Conservation (phyloP, 2,888 invertebrate genomes). For the Scaptomyza reducta region DNA sequence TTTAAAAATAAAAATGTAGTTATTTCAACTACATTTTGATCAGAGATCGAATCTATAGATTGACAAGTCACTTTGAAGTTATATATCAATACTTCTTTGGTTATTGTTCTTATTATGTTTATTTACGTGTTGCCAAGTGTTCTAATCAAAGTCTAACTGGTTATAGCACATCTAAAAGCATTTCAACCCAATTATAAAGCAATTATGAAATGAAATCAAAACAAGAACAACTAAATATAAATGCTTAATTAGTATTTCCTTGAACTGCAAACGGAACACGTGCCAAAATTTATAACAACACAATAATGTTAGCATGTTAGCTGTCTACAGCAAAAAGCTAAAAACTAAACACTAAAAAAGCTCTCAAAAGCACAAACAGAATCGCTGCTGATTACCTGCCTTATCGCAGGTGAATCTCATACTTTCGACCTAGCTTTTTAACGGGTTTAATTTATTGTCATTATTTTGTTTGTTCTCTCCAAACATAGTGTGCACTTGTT, state of each 20-base stretch:
- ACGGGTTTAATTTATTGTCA: conserved; percentile 33
- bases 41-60: too few species aligned
- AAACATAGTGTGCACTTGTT: not conserved
- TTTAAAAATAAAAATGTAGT: too few species aligned
- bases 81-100: too few species aligned
- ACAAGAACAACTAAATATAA: not conserved
- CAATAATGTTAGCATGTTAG: conserved; percentile 3
- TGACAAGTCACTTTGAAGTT: too few species aligned
- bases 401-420: conserved; percentile 26
- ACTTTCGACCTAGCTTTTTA: conserved; percentile 29
- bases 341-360: conserved; percentile 32
- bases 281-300: conserved; percentile 34
- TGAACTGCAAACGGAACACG: conserved; percentile 42
- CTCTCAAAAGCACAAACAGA: conserved; percentile 49
- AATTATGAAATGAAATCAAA: conserved; percentile 7
- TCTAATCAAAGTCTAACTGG: too few species aligned
- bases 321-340: conserved; percentile 22
- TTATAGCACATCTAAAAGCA: too few species aligned
- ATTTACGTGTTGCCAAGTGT: too few species aligned
- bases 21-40: too few species aligned
- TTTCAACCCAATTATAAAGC: not conserved
- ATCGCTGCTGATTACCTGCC: conserved; percentile 13
- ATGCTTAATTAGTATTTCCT: conserved; percentile 30
- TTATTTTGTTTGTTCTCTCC: not conserved
- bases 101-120: too few species aligned